Percentiles rank a stretch among this genome's conserved stretches.
Evolutionary conservation across 2,113 vertebrate species (phyloP).

Genomic region (Motacilla alba): DNA sequence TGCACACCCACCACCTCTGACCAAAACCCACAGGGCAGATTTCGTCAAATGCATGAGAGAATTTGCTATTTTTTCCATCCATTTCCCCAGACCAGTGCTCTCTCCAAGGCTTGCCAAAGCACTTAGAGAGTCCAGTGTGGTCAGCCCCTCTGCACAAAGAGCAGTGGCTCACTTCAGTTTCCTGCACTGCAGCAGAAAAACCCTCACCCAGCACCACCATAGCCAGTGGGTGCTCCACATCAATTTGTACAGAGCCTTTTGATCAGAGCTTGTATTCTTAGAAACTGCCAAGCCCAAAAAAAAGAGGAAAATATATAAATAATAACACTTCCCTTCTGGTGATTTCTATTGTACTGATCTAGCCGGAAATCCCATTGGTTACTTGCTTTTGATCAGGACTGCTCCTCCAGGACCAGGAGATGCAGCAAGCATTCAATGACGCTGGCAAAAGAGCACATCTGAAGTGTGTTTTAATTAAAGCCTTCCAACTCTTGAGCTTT

Average conservation of each 20-base stretch:
- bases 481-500: not conserved
- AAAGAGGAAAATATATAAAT: slow-evolving; percentile 12
- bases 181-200: not conserved
- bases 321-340: not conserved
- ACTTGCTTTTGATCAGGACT: not conserved
- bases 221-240: not conserved
- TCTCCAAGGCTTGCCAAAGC: not conserved
- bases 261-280: not conserved
- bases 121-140: accelerated
- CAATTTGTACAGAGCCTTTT: accelerated
- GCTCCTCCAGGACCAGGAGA: not conserved
- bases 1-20: no score
- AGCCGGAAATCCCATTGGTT: not conserved
- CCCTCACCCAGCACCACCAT: accelerated
- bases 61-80: not conserved
- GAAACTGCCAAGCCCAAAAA: not conserved
- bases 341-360: not conserved
- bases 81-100: not conserved
- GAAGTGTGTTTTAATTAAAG: slow-evolving; percentile 14
- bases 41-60: not conserved
- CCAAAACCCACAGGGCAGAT: not conserved
- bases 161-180: not conserved
- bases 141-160: not conserved
- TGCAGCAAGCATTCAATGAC: not conserved
- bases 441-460: not conserved